Percentiles rank a stretch among this genome's conserved stretches.
phyloP scores from a whole-genome alignment of 2,888 invertebrate species.

The Thysanoteuthis rhombus region DNA sequence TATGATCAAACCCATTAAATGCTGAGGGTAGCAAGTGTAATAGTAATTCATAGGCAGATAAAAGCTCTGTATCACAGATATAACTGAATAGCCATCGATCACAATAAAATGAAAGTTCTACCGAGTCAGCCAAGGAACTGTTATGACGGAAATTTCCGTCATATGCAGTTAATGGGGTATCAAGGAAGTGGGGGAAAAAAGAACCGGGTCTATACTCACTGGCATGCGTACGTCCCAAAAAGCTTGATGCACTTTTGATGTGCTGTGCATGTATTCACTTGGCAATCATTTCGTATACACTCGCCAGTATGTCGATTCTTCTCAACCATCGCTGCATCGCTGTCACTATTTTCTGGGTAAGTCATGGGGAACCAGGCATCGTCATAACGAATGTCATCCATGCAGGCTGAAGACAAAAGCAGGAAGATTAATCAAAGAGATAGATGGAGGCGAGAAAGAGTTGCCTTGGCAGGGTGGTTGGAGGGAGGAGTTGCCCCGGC shows the following conservation, averaged over 20 bases:
- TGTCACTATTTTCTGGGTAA: slow-evolving; percentile 51
- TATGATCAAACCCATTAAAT: no score
- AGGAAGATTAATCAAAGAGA: background rate
- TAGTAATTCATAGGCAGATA: no score
- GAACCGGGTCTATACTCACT: slow-evolving; percentile 72
- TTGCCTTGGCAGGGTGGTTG: background rate
- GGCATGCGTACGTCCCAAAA: slow-evolving; percentile 99
- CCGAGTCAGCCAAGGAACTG: no score
- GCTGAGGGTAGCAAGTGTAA: no score
- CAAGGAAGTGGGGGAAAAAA: no score
- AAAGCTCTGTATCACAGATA: no score
- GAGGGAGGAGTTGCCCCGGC: background rate
- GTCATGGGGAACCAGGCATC: slow-evolving; percentile 89
- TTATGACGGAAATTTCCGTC: no score
- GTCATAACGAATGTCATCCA: slow-evolving; percentile 87
- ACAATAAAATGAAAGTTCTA: no score
- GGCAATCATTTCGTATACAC: slow-evolving; percentile 78
- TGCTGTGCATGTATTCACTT: slow-evolving; percentile 40
- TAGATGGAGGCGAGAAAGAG: background rate
- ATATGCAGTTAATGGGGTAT: no score
- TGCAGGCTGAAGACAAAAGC: slow-evolving; percentile 73
- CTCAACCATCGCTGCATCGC: slow-evolving; percentile 94
- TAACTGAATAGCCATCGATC: no score
- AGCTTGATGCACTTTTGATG: slow-evolving; percentile 85
- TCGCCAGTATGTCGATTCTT: slow-evolving; percentile 90